A percentile compares a stretch with the other conserved stretches of the same genome.
Conservation (phyloP, 2,113 vertebrate species). For the Glaucidium brasilianum region DNA sequence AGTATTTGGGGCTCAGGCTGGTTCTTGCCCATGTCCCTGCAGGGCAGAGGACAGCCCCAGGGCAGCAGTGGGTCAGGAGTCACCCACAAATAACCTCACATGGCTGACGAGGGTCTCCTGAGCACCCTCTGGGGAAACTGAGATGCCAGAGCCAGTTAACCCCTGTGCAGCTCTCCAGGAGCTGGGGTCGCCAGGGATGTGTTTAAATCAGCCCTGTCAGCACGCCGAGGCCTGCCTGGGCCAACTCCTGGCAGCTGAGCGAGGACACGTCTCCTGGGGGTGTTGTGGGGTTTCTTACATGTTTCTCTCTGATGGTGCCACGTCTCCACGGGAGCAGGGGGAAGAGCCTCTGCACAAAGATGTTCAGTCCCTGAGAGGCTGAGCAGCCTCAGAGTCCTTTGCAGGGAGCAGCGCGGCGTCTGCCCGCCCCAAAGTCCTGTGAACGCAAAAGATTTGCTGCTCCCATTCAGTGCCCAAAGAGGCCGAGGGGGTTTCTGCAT, state of each 20-base stretch:
- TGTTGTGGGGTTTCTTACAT: rapidly evolving
- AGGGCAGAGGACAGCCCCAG: not conserved
- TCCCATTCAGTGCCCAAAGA: rapidly evolving
- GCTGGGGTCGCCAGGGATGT: rapidly evolving
- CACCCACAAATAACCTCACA: not conserved
- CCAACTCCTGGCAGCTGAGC: not conserved
- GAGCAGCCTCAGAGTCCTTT: not conserved
- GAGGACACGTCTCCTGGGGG: rapidly evolving
- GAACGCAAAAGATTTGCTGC: not conserved
- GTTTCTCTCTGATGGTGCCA: not conserved
- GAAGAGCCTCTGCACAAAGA: not conserved
- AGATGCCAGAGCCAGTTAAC: not conserved
- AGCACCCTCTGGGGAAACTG: not conserved
- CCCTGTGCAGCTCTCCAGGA: not conserved
- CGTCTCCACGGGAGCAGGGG: rapidly evolving
- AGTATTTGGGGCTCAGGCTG: rapidly evolving
- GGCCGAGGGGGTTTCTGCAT: not conserved
- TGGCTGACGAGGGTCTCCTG: not conserved
- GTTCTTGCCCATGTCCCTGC: rapidly evolving
- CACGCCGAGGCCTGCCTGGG: rapidly evolving
- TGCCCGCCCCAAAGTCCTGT: not conserved
- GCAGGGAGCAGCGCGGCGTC: not conserved
- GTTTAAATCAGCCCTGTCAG: not conserved
- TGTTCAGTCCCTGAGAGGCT: not conserved
- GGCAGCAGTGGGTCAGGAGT: not conserved